Conservation (phyloP, 2,888 invertebrate species). For the Clivina fossor region DNA sequence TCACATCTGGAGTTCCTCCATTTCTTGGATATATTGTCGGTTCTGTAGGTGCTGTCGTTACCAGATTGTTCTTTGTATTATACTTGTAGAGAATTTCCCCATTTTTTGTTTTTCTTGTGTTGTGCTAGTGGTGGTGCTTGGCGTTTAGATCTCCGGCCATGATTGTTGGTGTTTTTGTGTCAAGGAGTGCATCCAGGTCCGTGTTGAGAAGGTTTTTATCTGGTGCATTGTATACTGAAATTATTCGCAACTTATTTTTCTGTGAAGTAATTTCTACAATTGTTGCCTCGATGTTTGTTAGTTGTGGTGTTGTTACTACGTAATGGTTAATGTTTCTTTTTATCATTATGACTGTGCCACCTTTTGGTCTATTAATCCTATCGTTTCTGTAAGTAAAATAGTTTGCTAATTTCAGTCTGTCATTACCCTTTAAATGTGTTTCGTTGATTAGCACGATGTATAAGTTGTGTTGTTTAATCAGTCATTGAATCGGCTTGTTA, state of each 20-base stretch:
- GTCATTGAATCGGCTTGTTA: no score
- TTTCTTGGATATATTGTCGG: constrained; percentile 1
- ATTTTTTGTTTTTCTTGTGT: not conserved
- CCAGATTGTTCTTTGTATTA: not conserved
- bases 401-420: constrained; percentile 19
- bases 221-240: not conserved
- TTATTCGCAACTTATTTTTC: no score
- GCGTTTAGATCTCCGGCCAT: constrained; percentile 2
- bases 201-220: no score
- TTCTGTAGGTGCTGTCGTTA: not conserved
- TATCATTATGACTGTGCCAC: constrained; percentile 33
- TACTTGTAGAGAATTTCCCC: not conserved
- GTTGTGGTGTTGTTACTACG: not conserved
- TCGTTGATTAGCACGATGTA: constrained; percentile 34
- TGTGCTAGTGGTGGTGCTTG: not conserved
- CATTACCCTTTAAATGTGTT: constrained; percentile 23
- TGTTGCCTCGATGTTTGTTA: constrained; percentile 16
- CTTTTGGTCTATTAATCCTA: constrained; percentile 15
- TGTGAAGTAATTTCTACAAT: no score
- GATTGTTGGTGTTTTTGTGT: no score
- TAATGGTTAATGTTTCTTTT: constrained; percentile 20
- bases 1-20: not conserved
- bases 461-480: constrained; percentile 13
- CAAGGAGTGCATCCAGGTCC: no score
- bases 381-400: constrained; percentile 32